These are phyloP conservation scores for Heliconius hermathena DNA, from an alignment of 1,140 invertebrate genomes.

Conservation along the genomic window DNA sequence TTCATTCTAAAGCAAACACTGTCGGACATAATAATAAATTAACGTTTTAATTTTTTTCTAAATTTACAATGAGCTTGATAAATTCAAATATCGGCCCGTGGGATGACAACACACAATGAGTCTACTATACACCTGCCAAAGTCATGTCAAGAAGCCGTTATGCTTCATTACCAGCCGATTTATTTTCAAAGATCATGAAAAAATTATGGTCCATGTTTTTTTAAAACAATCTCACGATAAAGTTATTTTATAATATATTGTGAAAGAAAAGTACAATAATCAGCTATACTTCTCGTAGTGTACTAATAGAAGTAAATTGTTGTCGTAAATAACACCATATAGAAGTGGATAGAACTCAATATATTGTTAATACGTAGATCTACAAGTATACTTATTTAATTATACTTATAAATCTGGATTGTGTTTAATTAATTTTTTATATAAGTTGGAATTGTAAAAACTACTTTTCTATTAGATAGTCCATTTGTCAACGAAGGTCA, in stretches of 20 bases:
- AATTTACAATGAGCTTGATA: constrained; percentile 31
- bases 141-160: constrained; percentile 26
- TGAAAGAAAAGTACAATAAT: not conserved
- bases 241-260: constrained; percentile 17
- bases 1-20: not conserved
- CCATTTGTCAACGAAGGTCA: too few species aligned
- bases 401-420: too few species aligned
- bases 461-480: too few species aligned
- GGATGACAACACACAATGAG: constrained; percentile 30
- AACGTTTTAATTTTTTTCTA: constrained; percentile 15
- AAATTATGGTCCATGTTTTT: constrained; percentile 16
- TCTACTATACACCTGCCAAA: constrained; percentile 35
- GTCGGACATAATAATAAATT: not conserved
- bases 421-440: too few species aligned
- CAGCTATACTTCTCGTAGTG: not conserved
- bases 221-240: constrained; percentile 8
- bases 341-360: too few species aligned
- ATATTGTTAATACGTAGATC: too few species aligned
- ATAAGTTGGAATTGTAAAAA: too few species aligned
- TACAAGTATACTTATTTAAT: too few species aligned
- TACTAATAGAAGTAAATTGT: too few species aligned
- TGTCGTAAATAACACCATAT: too few species aligned
- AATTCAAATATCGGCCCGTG: constrained; percentile 21
- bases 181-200: constrained; percentile 33
- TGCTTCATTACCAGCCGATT: constrained; percentile 22